A percentile compares a stretch with the other conserved stretches of the same genome.
phyloP scores from a whole-genome alignment of 2,113 vertebrate genomes.

The Chaetodon trifascialis region DNA sequence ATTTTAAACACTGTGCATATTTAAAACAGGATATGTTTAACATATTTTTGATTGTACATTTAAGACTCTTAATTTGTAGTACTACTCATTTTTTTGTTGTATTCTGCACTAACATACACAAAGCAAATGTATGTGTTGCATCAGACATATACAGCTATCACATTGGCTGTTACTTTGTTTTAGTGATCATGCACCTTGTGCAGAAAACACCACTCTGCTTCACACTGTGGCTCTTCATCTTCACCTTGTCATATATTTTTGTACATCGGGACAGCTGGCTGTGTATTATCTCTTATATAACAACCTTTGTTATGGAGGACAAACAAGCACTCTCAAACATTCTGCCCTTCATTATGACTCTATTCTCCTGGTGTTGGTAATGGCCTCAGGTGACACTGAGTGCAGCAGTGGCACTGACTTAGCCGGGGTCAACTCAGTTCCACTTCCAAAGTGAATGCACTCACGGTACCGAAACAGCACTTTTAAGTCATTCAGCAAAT shows the following conservation, averaged over 20 bases:
- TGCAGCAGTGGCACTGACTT: conserved; percentile 15
- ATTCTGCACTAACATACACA: no score
- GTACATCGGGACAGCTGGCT: neutral
- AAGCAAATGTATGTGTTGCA: no score
- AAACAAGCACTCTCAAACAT: neutral
- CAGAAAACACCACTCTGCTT: neutral
- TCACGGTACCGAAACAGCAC: neutral
- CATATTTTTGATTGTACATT: no score
- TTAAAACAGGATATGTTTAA: no score
- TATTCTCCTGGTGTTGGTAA: conserved; percentile 1
- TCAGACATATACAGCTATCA: no score
- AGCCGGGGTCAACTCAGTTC: conserved; percentile 2
- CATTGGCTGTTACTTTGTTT: neutral
- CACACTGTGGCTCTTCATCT: neutral
- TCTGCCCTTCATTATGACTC: conserved; percentile 12
- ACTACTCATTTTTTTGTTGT: no score
- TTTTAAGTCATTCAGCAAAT: conserved; percentile 12
- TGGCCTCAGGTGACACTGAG: neutral
- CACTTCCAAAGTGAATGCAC: neutral
- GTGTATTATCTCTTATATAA: conserved; percentile 6
- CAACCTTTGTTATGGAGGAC: neutral
- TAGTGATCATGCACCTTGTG: neutral
- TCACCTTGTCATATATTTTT: neutral
- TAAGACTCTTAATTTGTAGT: no score
- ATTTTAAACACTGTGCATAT: no score